Evolutionary conservation across 2,797 vertebrate species (phyloP), one percentile per base, ranked within the genome.

Genomic region (Martes flavigula): DNA sequence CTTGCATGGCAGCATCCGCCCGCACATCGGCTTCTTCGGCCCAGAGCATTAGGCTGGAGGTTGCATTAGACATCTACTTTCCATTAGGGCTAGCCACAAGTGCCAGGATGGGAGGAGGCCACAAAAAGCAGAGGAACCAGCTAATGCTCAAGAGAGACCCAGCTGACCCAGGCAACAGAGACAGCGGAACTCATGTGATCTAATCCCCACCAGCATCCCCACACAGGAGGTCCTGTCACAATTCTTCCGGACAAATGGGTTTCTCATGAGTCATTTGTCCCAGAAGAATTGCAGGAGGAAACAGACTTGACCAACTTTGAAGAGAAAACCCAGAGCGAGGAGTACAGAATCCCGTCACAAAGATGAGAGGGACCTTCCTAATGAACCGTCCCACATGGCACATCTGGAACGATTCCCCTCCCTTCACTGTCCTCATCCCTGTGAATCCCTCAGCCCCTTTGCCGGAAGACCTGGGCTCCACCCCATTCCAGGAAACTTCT

Each of bases 41-140:
- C 0, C 7, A 72, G 43, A 17, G 27, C 84, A n/a, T 70, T 87
- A 96, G 97, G 90, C 60, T 93, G 48, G 94, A 89, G 62, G 90
- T 95, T 78, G n/a, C 85, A 88, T 87, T 72, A 96, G 95, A 84
- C 94, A 94, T 82, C 70, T 92, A 43, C 78, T 89, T 96, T 98
- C 98, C 98, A 98, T 98, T 97, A 98, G 95, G 94, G 97, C 96
- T 97, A 98, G 97, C 98, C 98, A 97, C 97, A 98, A 97, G 87
- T 51, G 95, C 97, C 97, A 96, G 95, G 84, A 86, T 0, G 54
- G 96, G 97, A 98, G 93, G 92, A 98, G 96, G 95, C 89, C 97
- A 92, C 72, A 18, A 92, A 97, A 94, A 51, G 75, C 91, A 43
- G 79, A 93, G 96, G 94, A 97, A 94, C 96, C 58, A 82, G 0